A percentile compares a stretch with the other conserved stretches of the same genome.
phyloP scores from a whole-genome alignment of 2,113 vertebrate genomes.

The Petrocephalus zakoni region DNA sequence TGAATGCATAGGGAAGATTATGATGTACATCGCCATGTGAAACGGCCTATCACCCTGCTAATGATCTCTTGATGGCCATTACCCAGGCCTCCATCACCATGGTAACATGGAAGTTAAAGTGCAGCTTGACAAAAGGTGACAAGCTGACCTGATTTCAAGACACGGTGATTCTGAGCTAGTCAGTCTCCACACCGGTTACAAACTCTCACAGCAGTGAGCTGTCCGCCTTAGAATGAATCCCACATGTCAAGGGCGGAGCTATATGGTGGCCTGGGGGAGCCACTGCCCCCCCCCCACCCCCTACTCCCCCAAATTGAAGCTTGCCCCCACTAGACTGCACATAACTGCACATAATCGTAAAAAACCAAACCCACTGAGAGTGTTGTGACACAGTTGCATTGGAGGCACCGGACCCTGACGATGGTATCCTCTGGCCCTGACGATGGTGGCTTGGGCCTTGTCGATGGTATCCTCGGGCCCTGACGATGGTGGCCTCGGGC shows the following conservation, averaged over 20 bases:
- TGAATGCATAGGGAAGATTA: background rate
- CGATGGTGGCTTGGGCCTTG: too few species aligned
- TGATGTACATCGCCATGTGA: background rate
- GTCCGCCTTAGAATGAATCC: background rate
- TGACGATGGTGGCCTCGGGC: too few species aligned
- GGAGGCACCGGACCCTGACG: background rate
- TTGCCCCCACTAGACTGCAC: too few species aligned
- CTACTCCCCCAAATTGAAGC: too few species aligned
- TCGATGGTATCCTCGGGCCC: too few species aligned
- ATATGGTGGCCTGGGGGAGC: too few species aligned
- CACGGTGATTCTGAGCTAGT: background rate
- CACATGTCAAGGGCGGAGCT: background rate
- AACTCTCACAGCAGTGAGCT: background rate
- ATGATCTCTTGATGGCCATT: background rate
- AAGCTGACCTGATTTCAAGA: background rate
- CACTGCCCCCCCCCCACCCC: too few species aligned
- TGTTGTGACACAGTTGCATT: too few species aligned
- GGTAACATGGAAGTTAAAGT: background rate
- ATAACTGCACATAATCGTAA: too few species aligned
- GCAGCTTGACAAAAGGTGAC: background rate
- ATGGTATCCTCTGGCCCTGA: background rate
- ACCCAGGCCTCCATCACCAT: background rate
- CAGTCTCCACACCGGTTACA: background rate
- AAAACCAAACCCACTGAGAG: too few species aligned
- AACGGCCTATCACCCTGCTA: background rate